A percentile compares a stretch with the other conserved stretches of the same genome.
Evolutionary conservation across 2,113 vertebrate species (phyloP).

Genomic region (Mohoua ochrocephala): DNA sequence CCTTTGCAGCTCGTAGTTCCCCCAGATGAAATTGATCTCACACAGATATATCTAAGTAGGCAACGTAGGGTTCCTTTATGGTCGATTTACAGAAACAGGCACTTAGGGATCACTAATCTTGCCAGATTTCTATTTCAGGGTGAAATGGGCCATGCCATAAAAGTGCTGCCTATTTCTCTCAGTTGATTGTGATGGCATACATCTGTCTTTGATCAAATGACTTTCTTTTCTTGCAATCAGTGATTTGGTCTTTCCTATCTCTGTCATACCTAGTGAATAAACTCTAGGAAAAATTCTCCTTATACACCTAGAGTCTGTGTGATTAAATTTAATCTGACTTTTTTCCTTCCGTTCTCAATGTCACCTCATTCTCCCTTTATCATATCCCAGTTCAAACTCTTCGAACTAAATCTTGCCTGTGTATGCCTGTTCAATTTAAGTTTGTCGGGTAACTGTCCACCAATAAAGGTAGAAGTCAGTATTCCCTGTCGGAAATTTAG

Average conservation of each 20-base stretch:
- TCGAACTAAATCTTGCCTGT: neutral
- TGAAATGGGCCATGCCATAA: neutral
- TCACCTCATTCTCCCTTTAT: neutral
- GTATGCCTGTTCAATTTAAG: neutral
- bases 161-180: neutral
- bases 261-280: neutral
- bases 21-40: neutral
- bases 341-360: neutral
- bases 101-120: slow-evolving; percentile 5
- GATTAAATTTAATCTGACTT: neutral
- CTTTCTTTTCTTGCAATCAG: neutral
- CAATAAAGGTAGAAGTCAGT: neutral
- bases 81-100: neutral
- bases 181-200: neutral
- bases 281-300: neutral
- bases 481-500: neutral
- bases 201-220: slow-evolving; percentile 20
- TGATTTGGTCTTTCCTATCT: neutral
- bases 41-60: neutral
- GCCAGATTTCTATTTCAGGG: slow-evolving; percentile 4
- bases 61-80: neutral
- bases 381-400: neutral
- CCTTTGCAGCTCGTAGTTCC: neutral
- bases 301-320: neutral
- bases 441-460: neutral